Base-by-base conservation (phyloP, 2,113 vertebrate species). In the Casuarius casuarius region DNA sequence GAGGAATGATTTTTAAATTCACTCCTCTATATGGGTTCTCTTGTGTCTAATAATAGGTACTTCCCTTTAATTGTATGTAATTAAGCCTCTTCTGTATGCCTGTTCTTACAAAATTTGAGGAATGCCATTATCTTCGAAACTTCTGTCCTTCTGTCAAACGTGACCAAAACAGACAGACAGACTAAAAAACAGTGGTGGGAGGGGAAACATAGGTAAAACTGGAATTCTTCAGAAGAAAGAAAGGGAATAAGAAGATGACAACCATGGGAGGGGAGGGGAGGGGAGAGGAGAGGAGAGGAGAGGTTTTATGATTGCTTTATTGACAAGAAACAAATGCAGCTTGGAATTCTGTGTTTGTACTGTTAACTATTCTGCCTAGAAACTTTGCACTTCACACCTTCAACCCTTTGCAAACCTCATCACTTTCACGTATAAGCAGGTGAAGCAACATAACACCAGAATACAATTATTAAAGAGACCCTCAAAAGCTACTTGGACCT, bases 11-110 rank as follows among this genome's bases (percentile, higher is more conserved):
- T 96, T 94, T 82, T 70, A 94, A 96, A 91, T 83, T 88, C 93
- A 66, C 40, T 90, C 52, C 74, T 90, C 95, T 85, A 35, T n/a
- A 92, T 46, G 71, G 92, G 76, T 85, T 95, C 94, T 94, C 96
- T 77, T 74, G 82, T 86, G 82, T 85, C 90, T 96, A 95, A 95
- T 94, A 96, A 87, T 82, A 92, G 94, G 71, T 94, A 73, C 67
- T 94, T 94, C 70, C 66, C 80, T 89, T 96, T 92, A 96, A 94
- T 91, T 94, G 95, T 90, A 85, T 83, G 82, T 92, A 96, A 96
- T 93, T 93, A 96, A 95, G 87, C 75, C 75, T 95, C 74, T 95
- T 89, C 95, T 83, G 81, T 16, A 88, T 9, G 75, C 75, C 78
- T 93, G 42, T 77, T 95, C 93, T 89, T 75, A 70, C 78, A 73